Base-by-base conservation (phyloP, 2,113 vertebrate genomes). In the Oreochromis niloticus region DNA sequence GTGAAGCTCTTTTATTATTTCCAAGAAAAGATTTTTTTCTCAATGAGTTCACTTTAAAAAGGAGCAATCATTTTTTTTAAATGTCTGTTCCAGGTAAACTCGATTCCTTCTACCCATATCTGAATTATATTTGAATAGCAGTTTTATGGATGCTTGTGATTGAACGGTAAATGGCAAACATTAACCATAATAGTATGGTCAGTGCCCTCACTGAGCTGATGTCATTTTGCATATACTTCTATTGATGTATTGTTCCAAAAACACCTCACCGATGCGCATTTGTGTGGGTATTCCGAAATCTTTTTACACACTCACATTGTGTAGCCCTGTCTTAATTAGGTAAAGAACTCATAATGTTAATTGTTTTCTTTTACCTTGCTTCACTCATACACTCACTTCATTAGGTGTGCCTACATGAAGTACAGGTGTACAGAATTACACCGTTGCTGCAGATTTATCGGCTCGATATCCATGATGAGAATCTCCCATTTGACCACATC, bases 81-180 rank as follows among this genome's bases (percentile, higher is more conserved):
- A 32, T 50, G 27, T 50, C 71, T 50, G 16, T 75, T 50, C 43
- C 16, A 50, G 71, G 71, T 50, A 75, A 75, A 50, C 59, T 34
- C 32, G 30, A 63, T 36, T 36, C 32, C 30, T 36, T 63, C 30
- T 10, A 16, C 3, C 0, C 16, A 50, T 6, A 32, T 50, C 71
- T 48, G 30, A 7, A 75, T 32, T 50, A n/a, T 78, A 32, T 50
- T 50, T 78, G 16, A 50, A 4, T 13, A 78, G 27, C 14, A 48
- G 71, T 32, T 71, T 50, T 32, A 32, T 75, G 9, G 24, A 50
- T 75, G 24, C 17, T 34, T 32, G 27, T 78, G 17, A 78, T 78
- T 1, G 0, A 52, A 32, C 1, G 34, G 46, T 50, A 32, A 78
- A 32, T 52, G 71, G 19, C 27, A 50, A 50, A 12, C 41, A 78